Percentiles rank a stretch among this genome's conserved stretches.
Evolutionary conservation across 2,797 vertebrate species (phyloP).

Genomic region (Rhinella marina): DNA sequence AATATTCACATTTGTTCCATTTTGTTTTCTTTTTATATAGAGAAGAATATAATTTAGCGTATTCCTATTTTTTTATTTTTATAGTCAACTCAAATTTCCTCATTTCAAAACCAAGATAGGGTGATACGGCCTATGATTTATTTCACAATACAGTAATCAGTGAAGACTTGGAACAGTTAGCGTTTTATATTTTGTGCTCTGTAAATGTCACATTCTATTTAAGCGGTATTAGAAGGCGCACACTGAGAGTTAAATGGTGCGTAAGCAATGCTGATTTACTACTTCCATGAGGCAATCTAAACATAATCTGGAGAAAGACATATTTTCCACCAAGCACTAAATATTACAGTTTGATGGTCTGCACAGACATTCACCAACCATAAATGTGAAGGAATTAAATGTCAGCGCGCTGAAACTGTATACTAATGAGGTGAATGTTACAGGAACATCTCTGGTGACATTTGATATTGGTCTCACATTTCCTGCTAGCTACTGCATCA

Average conservation of each 20-base stretch:
- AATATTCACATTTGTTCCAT: too few species aligned
- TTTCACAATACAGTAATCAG: conserved; percentile 25
- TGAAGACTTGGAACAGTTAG: background rate
- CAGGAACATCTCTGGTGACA: conserved; percentile 54
- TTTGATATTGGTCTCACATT: conserved; percentile 59
- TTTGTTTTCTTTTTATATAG: background rate
- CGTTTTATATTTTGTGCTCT: conserved; percentile 15
- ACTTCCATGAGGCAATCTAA: conserved; percentile 51
- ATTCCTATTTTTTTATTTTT: background rate
- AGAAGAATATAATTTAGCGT: background rate
- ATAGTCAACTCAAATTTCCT: background rate
- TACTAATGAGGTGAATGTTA: conserved; percentile 52
- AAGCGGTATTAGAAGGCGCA: conserved; percentile 15
- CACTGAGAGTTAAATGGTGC: conserved; percentile 33
- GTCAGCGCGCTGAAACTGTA: conserved; percentile 49
- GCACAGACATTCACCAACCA: conserved; percentile 45
- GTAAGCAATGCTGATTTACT: conserved; percentile 48
- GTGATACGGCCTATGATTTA: background rate
- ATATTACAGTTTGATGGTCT: conserved; percentile 55
- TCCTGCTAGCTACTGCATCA: conserved; percentile 41
- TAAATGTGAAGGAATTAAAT: conserved; percentile 55
- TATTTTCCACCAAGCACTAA: conserved; percentile 47
- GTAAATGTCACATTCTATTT: conserved; percentile 26
- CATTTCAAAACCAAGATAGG: background rate
- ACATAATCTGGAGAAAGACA: conserved; percentile 25